Percentiles rank a stretch among this genome's conserved stretches.
These are phyloP conservation scores for Alitta virens DNA, from an alignment of 2,888 invertebrate species.

Conservation along the genomic window DNA sequence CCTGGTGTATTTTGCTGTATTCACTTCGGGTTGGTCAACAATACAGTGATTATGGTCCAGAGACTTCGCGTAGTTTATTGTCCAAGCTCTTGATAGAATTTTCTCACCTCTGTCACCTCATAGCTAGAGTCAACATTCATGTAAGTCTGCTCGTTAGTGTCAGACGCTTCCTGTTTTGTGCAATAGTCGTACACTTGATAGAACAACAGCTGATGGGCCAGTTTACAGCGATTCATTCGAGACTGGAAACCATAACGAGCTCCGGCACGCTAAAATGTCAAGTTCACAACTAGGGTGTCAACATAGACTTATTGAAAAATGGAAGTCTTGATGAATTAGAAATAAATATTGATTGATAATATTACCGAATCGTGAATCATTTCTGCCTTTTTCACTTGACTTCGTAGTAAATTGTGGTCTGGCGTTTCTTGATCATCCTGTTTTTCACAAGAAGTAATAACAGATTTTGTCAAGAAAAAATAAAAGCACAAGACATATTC, in stretches of 20 bases:
- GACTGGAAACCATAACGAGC: conserved; percentile 59
- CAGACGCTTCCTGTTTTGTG: conserved; percentile 28
- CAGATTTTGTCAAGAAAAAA: background rate
- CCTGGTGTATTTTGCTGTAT: too few relatives aligned
- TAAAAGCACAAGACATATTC: background rate
- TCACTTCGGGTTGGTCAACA: too few relatives aligned
- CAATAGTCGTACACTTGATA: conserved; percentile 67
- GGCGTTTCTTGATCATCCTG: conserved; percentile 1
- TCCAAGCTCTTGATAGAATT: too few relatives aligned
- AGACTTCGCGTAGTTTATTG: too few relatives aligned
- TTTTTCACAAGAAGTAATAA: background rate
- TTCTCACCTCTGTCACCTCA: too few relatives aligned
- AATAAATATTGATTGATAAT: too few relatives aligned
- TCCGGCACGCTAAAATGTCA: conserved; percentile 27
- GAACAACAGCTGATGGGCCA: conserved; percentile 69
- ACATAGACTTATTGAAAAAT: background rate
- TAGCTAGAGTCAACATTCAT: too few relatives aligned
- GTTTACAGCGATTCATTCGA: conserved; percentile 65
- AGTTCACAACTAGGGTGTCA: background rate
- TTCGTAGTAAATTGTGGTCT: conserved; percentile 11
- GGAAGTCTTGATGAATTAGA: background rate
- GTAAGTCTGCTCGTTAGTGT: too few relatives aligned
- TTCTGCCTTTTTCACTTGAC: conserved; percentile 54
- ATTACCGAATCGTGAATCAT: conserved; percentile 35
- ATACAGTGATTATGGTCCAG: too few relatives aligned